Conservation (phyloP, 2,888 invertebrate genomes). For the Metopia argyrocephala region DNA sequence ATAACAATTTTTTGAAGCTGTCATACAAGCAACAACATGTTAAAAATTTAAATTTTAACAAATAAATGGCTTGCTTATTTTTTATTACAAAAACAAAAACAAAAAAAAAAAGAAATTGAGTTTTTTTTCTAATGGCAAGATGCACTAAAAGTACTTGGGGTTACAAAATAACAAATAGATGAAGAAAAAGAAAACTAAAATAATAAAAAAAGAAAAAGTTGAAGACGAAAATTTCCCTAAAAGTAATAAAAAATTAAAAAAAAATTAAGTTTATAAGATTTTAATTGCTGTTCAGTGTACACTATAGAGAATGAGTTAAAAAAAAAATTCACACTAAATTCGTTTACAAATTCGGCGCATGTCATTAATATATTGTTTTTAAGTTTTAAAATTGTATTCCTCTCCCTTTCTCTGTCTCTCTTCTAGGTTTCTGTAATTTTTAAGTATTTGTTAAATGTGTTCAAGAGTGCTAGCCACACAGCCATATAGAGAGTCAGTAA, state of each 20-base stretch:
- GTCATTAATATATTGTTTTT: conserved; percentile 53
- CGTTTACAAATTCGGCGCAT: conserved; percentile 53
- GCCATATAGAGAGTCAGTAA: background rate
- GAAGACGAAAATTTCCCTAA: background rate
- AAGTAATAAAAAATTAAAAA: background rate
- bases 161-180: too few species aligned
- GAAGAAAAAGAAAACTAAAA: background rate
- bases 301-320: conserved; percentile 41
- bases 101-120: conserved; percentile 18
- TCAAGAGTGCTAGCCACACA: conserved; percentile 4
- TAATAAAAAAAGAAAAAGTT: conserved; percentile 32
- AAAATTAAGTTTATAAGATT: conserved; percentile 19
- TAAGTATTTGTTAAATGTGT: conserved; percentile 22
- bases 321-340: conserved; percentile 52
- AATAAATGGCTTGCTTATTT: conserved; percentile 17
- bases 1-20: conserved; percentile 20
- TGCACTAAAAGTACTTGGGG: background rate
- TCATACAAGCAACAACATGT: background rate
- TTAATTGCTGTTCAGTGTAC: conserved; percentile 53
- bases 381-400: background rate
- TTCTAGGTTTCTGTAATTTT: conserved; percentile 25
- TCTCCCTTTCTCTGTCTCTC: conserved; percentile 35
- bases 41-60: conserved; percentile 35
- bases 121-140: conserved; percentile 15
- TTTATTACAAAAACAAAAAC: too few species aligned